Base-by-base conservation (phyloP, 92 coral and sea anemone species). In the Pocillopora grandis region DNA sequence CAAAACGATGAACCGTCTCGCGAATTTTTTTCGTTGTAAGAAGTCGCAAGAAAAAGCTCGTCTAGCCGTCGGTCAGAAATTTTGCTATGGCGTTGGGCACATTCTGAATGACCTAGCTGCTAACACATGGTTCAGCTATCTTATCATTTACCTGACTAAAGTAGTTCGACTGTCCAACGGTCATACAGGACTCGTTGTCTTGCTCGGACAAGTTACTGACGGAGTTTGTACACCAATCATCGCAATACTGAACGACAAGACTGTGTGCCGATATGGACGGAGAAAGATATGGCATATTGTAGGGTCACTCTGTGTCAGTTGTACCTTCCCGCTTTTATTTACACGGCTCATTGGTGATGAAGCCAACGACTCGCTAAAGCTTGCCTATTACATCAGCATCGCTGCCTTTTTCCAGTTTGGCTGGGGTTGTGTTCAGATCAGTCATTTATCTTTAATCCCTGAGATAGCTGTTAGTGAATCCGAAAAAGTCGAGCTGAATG, bases 401-500 rank as follows among this genome's bases (percentile, higher is more conserved):
- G 98, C 98, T 35, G 98, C 93, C 4, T 89, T 94, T 56, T 94
- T 94, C 52, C 98, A 94, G 89, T 94, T 94, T 81, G 98, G 98
- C 19, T 94, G 95, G 95, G 98, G 98, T 15, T 92, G 95, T 56
- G 91, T 92, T 60, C 98, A 94, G 83, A 88, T 94, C 21, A 91
- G 95, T 66, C 98, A 94, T 86, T 84, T 94, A 20, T 87, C 98
- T 3, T 72, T 94, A 52, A 94, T 94, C 36, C 98, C 98, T 13
- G 98, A 94, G 77, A 92, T 94, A 3, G 92, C 95, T 10, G 68
- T 83, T 57, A 85, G 90, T 66, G 86, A 84, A 76, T 80, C 87
- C 58, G 98, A 94, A 49, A 82, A 94, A 83, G 93, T 94, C 1
- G 98, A 92, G 60, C 74, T 94, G 79, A 94, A 94, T 74, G 98